A percentile compares a stretch with the other conserved stretches of the same genome.
Evolutionary conservation across 2,113 vertebrate genomes (phyloP).

Genomic region (Irena cyanogastra): DNA sequence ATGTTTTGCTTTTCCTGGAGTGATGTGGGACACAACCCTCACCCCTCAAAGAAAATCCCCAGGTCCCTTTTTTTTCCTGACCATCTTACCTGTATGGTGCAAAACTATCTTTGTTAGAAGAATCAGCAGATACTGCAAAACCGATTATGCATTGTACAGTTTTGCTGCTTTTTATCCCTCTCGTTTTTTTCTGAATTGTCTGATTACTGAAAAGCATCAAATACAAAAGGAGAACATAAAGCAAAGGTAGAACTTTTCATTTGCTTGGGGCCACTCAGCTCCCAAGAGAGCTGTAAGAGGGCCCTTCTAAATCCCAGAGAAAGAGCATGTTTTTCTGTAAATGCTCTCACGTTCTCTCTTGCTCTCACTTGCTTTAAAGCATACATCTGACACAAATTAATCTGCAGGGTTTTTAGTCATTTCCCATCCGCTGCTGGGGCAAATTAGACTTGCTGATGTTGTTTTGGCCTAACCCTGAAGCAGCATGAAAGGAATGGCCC

Average conservation of each 20-base stretch:
- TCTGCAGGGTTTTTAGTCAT: conserved; percentile 56
- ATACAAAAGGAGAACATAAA: not conserved
- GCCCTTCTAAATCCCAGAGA: not conserved
- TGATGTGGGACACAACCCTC: not conserved
- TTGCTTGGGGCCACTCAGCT: not conserved
- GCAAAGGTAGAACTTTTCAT: not conserved
- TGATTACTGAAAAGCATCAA: not conserved
- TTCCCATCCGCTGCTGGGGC: conserved; percentile 59
- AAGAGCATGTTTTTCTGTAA: not conserved
- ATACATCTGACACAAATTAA: conserved; percentile 65
- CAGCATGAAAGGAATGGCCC: conserved; percentile 50
- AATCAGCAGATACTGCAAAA: not conserved
- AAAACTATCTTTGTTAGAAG: not conserved
- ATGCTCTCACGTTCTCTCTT: not conserved
- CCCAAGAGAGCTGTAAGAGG: not conserved
- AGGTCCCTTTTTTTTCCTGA: not conserved
- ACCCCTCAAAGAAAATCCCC: fast-evolving
- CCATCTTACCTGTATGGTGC: not conserved
- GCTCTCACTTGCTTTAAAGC: conserved; percentile 20
- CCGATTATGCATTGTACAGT: not conserved
- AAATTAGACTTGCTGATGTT: conserved; percentile 72
- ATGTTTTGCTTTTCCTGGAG: not conserved
- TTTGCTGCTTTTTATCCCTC: not conserved
- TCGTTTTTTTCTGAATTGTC: not conserved
- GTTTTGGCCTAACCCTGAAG: conserved; percentile 51